Percentiles rank a stretch among this genome's conserved stretches.
Conservation (phyloP, 37 sponge, comb jelly and placozoan species). For the Chondrilla cf. caribensis region DNA sequence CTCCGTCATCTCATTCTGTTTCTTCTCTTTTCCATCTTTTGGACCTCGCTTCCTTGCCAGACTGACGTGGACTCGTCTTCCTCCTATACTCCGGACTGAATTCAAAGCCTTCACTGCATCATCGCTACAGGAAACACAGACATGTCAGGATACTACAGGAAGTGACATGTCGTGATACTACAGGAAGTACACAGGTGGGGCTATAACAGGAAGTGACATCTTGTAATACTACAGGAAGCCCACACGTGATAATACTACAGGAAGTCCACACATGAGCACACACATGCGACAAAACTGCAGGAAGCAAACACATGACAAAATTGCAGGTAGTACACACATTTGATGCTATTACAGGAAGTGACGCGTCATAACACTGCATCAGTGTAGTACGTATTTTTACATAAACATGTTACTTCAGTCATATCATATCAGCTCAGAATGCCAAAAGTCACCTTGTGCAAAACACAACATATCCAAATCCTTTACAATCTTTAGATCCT, state of each 20-base stretch:
- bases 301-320: no score
- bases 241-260: no score
- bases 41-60: constrained; percentile 21
- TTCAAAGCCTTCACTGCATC: constrained; percentile 51
- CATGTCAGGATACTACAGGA: no score
- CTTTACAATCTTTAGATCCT: constrained; percentile 47
- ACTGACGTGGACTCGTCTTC: constrained; percentile 50
- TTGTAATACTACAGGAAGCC: no score
- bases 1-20: not conserved
- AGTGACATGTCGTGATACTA: no score
- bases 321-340: not conserved
- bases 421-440: no score
- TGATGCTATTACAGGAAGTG: not conserved
- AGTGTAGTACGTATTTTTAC: no score
- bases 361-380: no score
- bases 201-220: not conserved
- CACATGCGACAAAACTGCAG: no score
- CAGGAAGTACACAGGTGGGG: not conserved
- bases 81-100: constrained; percentile 37
- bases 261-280: no score
- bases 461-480: constrained; percentile 66
- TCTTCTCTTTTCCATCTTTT: not conserved
- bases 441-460: constrained; percentile 18
- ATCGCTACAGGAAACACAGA: constrained; percentile 33
- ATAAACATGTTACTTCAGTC: no score